These are phyloP conservation scores for Trachelus troglodyta DNA, from an alignment of 2,888 invertebrate genomes.

Conservation along the genomic window DNA sequence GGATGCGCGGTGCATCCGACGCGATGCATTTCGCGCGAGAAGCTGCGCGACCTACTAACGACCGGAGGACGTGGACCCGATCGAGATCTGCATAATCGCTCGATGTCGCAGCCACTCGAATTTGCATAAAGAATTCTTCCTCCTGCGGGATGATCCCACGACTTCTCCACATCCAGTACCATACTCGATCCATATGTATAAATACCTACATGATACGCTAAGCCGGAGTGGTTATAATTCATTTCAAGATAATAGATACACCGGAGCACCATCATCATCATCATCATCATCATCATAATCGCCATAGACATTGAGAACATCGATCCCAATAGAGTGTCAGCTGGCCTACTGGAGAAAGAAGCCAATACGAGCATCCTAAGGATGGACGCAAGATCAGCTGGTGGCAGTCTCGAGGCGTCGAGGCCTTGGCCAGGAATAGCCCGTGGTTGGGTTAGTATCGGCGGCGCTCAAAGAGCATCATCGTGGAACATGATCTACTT, in stretches of 20 bases:
- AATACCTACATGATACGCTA: not conserved
- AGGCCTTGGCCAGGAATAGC: conserved; percentile 31
- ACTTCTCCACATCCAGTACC: not conserved
- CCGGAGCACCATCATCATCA: not conserved
- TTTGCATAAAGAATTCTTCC: conserved; percentile 41
- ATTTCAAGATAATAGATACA: not conserved
- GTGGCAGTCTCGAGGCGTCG: not conserved
- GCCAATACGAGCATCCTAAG: not conserved
- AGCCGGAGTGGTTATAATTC: not conserved
- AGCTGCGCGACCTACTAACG: conserved; percentile 19
- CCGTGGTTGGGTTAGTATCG: conserved; percentile 33
- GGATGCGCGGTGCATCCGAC: not conserved
- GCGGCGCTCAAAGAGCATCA: conserved; percentile 5
- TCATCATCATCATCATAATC: not conserved
- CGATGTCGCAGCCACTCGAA: conserved; percentile 30
- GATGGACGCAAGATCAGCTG: not conserved
- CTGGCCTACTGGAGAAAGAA: not conserved
- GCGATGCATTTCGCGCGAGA: conserved; percentile 1
- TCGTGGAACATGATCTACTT: conserved; percentile 34
- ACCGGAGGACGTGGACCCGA: conserved; percentile 2
- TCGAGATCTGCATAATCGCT: conserved; percentile 40
- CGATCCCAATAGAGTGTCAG: not conserved
- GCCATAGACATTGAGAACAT: not conserved
- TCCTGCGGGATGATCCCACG: not conserved
- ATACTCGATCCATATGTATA: not conserved